Evolutionary conservation across 2,888 invertebrate species (phyloP).

Genomic region (Dryomyza anilis): DNA sequence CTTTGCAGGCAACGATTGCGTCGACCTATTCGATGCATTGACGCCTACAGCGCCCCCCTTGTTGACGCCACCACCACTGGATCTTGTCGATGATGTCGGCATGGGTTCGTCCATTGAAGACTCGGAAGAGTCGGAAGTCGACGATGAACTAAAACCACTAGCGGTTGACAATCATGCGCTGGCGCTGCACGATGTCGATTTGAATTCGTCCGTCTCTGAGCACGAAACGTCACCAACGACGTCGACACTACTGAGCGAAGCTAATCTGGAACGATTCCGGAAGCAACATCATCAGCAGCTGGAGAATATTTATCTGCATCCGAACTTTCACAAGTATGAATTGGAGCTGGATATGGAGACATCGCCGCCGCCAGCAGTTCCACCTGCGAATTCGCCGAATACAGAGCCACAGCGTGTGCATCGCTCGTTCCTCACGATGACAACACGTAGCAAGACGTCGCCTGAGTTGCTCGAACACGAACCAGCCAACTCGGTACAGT

Average conservation of each 20-base stretch:
- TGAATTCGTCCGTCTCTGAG: not conserved
- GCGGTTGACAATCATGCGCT: constrained; percentile 57
- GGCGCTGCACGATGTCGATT: not conserved
- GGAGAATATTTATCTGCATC: constrained; percentile 55
- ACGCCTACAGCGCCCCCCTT: constrained; percentile 37
- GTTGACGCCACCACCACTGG: constrained; percentile 39
- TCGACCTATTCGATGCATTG: constrained; percentile 36
- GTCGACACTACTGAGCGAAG: constrained; percentile 48
- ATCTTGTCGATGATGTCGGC: constrained; percentile 41
- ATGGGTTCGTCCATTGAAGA: constrained; percentile 54
- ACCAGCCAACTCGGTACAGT: constrained; percentile 22
- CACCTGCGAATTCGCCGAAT: constrained; percentile 46
- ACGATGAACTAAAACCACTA: constrained; percentile 59
- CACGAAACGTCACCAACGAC: not conserved
- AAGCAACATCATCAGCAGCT: constrained; percentile 43
- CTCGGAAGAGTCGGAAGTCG: constrained; percentile 58
- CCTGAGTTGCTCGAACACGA: constrained; percentile 32
- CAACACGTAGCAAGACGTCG: constrained; percentile 40
- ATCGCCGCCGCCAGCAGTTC: constrained; percentile 47
- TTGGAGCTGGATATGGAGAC: constrained; percentile 34
- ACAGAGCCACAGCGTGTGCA: constrained; percentile 46
- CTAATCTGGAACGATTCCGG: constrained; percentile 55
- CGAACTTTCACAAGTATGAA: constrained; percentile 49
- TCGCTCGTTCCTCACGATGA: constrained; percentile 49
- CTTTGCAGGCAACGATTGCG: constrained; percentile 33